Evolutionary conservation across 2,113 vertebrate genomes (phyloP).

Genomic region (Elachura formosa): DNA sequence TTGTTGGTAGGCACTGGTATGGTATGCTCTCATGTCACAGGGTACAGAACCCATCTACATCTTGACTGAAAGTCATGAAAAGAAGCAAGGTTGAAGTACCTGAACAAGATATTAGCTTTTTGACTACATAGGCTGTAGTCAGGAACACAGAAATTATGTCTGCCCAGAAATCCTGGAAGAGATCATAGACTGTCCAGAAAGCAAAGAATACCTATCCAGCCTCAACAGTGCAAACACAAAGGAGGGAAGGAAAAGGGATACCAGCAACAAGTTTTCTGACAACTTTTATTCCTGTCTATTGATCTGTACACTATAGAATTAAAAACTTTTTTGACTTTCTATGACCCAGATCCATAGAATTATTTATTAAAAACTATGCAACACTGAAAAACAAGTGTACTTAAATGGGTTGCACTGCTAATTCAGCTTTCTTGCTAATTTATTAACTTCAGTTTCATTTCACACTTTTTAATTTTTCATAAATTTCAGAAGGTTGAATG

Average conservation of each 20-base stretch:
- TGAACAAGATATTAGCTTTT: background rate
- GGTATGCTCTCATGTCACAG: background rate
- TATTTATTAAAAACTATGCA: background rate
- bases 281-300: background rate
- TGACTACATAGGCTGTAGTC: background rate
- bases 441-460: background rate
- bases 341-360: accelerated
- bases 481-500: background rate
- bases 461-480: background rate
- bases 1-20: background rate
- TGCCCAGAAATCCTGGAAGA: background rate
- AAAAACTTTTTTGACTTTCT: background rate
- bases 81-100: background rate
- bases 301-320: background rate
- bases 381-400: background rate
- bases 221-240: background rate
- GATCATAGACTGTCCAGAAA: background rate
- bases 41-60: background rate
- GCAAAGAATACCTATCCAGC: background rate
- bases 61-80: background rate
- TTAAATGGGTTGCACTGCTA: background rate
- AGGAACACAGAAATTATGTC: background rate
- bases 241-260: background rate
- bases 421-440: background rate
- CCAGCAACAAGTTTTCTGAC: background rate